These are phyloP conservation scores for Phoeniculus purpureus DNA, from an alignment of 2,797 vertebrate genomes.

Conservation along the genomic window DNA sequence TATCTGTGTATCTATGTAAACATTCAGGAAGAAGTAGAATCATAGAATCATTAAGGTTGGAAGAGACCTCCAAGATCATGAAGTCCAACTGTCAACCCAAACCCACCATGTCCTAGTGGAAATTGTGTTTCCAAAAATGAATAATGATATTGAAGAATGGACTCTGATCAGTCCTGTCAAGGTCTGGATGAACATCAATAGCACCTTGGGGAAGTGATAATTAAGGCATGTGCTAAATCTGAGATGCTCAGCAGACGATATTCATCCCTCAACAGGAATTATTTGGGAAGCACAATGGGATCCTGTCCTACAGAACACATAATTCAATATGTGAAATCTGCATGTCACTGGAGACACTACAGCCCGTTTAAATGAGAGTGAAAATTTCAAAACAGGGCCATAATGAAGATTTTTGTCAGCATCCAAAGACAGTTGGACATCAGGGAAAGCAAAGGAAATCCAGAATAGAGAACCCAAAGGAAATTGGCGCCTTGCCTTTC, in stretches of 20 bases:
- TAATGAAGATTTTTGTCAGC: slow-evolving; percentile 21
- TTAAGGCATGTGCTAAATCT: slow-evolving; percentile 1
- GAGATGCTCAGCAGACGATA: not conserved
- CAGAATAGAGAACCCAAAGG: slow-evolving; percentile 1
- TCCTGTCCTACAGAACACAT: not conserved
- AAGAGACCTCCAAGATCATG: too few species aligned
- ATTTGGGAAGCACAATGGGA: not conserved
- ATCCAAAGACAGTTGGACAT: not conserved
- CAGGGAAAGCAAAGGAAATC: slow-evolving; percentile 18
- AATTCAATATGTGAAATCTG: not conserved
- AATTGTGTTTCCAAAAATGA: not conserved
- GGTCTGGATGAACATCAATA: slow-evolving; percentile 4
- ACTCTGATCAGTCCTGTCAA: not conserved
- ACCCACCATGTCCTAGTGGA: too few species aligned
- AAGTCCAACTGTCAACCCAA: too few species aligned
- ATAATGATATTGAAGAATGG: slow-evolving; percentile 15
- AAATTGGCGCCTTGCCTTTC: not conserved
- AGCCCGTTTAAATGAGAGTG: not conserved
- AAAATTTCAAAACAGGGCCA: slow-evolving; percentile 4
- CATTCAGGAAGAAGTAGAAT: slow-evolving; percentile 22
- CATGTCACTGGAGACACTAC: not conserved
- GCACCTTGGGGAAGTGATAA: not conserved
- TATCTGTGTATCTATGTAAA: not conserved
- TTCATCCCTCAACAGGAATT: not conserved
- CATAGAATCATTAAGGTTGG: too few species aligned